Base-by-base conservation (phyloP, 1,140 invertebrate species). In the Panulirus ornatus region DNA sequence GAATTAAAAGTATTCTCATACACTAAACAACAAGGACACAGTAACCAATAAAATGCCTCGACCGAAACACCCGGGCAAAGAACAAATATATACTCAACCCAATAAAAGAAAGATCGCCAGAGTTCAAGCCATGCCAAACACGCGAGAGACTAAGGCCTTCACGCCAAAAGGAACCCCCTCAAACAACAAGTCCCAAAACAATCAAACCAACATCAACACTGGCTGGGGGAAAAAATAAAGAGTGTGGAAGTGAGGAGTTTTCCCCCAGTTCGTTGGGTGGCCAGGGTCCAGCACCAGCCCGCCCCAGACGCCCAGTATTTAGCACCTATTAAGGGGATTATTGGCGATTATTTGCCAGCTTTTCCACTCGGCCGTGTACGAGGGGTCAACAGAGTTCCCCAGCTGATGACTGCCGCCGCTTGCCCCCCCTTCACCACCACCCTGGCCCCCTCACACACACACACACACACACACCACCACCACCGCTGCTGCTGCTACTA, bases 271-370 rank as follows among this genome's bases (percentile, higher is more conserved):
- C n/a, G n/a, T n/a, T n/a, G n/a, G 9, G 58, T 66, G 5, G 58
- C 58, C 58, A 19, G 54, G 19, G 16, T 22, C 54, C n/a, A 22
- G 54, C n/a, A 22, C 14, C 19, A 58, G 19, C 14, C 14, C 44
- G 78, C 58, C 54, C 34, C 79, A 63, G 16, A 40, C 14, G 9
- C 14, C 47, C n/a, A 83, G 79, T 83, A 83, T 83, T 83, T 83
- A 83, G 79, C 79, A 83, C 47, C 79, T 83, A 83, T 83, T 82
- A 83, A 83, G 79, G 73, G 54, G 70, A 76, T 87, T 87, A 87
- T 87, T 87, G 84, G 54, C 84, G 84, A 87, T 87, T 87, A 87
- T 87, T 87, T 87, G 70, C 75, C 73, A 63, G 84, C 84, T 78
- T 87, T 87, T 87, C 84, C 84, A 87, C 84, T 87, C 75, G 70